Evolutionary conservation across 2,113 vertebrate genomes (phyloP).

Genomic region (Siphamia tubifer): DNA sequence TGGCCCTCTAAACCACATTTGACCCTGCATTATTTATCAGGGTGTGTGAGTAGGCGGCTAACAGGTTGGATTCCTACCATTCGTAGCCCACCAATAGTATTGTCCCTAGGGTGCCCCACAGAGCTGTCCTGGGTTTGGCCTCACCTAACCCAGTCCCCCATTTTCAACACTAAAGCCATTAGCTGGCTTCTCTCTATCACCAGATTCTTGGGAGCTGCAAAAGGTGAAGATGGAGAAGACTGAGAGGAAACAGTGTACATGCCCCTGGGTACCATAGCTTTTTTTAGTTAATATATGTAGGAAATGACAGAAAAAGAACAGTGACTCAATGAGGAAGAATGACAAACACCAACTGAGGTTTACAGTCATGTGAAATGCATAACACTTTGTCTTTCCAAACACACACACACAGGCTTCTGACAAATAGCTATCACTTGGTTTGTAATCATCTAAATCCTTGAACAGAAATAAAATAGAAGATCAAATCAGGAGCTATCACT

Average conservation of each 20-base stretch:
- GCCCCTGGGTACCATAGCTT: neutral
- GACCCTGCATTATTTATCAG: conserved; percentile 68
- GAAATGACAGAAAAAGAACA: neutral
- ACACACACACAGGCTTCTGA: neutral
- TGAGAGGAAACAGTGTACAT: conserved; percentile 44
- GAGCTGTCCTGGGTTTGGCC: conserved; percentile 18
- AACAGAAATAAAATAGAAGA: conserved; percentile 20
- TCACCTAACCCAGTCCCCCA: neutral
- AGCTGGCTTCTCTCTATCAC: conserved; percentile 38
- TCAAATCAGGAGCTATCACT: too few relatives aligned
- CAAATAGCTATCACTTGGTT: too few relatives aligned
- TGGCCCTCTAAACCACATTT: conserved; percentile 20
- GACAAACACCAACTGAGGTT: neutral
- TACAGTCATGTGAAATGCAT: neutral
- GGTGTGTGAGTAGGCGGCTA: conserved; percentile 22
- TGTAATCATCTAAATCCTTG: too few relatives aligned
- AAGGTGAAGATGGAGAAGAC: conserved; percentile 42
- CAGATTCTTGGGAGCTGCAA: conserved; percentile 20
- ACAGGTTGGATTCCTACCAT: conserved; percentile 44
- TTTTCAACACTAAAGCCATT: conserved; percentile 63
- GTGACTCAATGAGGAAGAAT: neutral
- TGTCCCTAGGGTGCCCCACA: conserved; percentile 2
- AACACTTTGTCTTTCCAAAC: neutral
- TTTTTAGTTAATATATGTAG: neutral
- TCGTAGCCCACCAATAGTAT: conserved; percentile 13